These are phyloP conservation scores for Ceriagrion tenellum DNA, from an alignment of 2,888 invertebrate genomes.

Conservation along the genomic window DNA sequence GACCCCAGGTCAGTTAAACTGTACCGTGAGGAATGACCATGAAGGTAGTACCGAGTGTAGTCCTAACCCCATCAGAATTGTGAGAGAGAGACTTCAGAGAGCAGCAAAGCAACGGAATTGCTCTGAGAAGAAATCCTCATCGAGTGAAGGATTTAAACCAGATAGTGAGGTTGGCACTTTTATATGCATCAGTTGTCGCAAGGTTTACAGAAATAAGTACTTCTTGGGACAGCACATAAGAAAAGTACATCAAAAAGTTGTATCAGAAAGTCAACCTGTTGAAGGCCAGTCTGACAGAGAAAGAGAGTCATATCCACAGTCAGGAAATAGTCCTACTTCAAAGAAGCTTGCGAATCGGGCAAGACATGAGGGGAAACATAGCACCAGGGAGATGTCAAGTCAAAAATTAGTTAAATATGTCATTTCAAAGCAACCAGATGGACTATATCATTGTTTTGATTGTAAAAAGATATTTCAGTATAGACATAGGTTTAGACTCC, in stretches of 20 bases:
- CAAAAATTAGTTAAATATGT: not conserved
- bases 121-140: not conserved
- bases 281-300: not conserved
- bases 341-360: too few species aligned
- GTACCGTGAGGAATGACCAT: not conserved
- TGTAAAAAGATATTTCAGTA: not conserved
- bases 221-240: not conserved
- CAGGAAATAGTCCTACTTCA: too few species aligned
- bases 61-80: not conserved
- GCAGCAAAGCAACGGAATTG: not conserved
- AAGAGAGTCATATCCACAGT: too few species aligned
- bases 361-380: too few species aligned
- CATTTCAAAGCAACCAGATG: not conserved
- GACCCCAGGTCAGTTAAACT: not conserved
- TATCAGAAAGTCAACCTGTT: too few species aligned
- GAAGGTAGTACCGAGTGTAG: not conserved
- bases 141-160: not conserved
- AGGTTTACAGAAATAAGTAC: not conserved
- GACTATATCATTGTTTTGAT: not conserved
- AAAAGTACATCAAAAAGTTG: not conserved
- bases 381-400: too few species aligned
- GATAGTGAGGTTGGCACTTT: not conserved
- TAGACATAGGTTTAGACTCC: not conserved
- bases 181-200: not conserved
- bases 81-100: not conserved